phyloP scores from a whole-genome alignment of 2,888 invertebrate genomes.

The Brachynemurus nebulosus region DNA sequence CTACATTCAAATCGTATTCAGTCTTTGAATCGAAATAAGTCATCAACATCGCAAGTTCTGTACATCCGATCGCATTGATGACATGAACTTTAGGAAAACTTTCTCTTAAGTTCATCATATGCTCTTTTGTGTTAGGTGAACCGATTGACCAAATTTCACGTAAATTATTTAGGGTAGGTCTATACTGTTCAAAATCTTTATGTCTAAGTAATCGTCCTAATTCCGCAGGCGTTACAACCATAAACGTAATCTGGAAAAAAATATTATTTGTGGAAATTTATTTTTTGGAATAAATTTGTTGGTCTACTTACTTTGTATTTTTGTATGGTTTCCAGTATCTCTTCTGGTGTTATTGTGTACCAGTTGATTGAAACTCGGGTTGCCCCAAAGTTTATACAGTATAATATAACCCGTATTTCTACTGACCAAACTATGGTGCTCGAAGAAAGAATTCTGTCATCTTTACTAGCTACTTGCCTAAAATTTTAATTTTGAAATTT shows the following conservation, averaged over 20 bases:
- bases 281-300: too few relatives aligned
- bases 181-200: background rate
- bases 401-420: background rate
- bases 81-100: background rate
- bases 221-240: background rate
- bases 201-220: background rate
- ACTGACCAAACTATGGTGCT: background rate
- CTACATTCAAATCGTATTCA: background rate
- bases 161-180: background rate
- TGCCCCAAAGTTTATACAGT: background rate
- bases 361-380: too few relatives aligned
- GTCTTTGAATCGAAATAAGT: background rate
- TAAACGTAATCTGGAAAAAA: background rate
- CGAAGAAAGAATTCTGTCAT: background rate
- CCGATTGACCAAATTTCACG: background rate
- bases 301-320: background rate
- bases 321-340: background rate
- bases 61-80: background rate
- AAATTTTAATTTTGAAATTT: background rate
- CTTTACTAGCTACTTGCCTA: background rate
- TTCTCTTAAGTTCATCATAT: background rate
- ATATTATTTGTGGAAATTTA: background rate
- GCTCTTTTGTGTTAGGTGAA: background rate
- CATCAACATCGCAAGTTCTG: constrained; percentile 1
- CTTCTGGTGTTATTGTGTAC: too few relatives aligned